A percentile compares a stretch with the other conserved stretches of the same genome.
Evolutionary conservation across 2,797 vertebrate genomes (phyloP).

Genomic region (Sebastes iracundus): DNA sequence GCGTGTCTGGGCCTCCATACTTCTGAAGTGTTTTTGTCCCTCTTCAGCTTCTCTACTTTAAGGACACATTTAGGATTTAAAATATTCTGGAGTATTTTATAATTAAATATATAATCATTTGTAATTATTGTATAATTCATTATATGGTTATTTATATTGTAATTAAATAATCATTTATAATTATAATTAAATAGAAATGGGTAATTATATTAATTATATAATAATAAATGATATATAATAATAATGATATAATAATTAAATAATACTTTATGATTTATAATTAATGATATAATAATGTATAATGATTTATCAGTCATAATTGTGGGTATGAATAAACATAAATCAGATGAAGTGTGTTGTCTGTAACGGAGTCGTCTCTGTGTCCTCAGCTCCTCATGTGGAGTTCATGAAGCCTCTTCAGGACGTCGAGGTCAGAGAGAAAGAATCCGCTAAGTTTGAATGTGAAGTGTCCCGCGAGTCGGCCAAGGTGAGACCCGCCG

Average conservation of each 20-base stretch:
- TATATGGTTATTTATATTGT: too few relatives aligned
- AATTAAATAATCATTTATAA: too few relatives aligned
- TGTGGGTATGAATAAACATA: too few relatives aligned
- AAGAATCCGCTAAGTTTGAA: slow-evolving; percentile 93
- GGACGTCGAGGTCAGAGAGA: slow-evolving; percentile 95
- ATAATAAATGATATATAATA: too few relatives aligned
- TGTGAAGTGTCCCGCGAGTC: slow-evolving; percentile 96
- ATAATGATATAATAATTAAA: too few relatives aligned
- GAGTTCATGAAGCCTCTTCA: slow-evolving; percentile 93
- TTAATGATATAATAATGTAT: too few relatives aligned
- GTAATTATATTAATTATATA: too few relatives aligned
- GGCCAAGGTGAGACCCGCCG: slow-evolving; percentile 84
- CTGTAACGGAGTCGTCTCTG: neutral
- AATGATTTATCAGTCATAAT: too few relatives aligned
- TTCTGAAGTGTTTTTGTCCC: neutral
- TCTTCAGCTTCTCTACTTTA: neutral
- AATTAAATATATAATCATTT: too few relatives aligned
- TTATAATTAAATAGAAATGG: too few relatives aligned
- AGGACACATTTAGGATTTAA: neutral
- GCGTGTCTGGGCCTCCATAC: neutral
- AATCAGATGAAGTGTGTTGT: neutral
- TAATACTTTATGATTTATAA: too few relatives aligned
- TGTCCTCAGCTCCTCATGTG: slow-evolving; percentile 88
- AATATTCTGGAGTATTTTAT: neutral
- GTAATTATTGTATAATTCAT: too few relatives aligned